Conservation (phyloP, 1,140 invertebrate genomes). For the Caenorhabditis latens region DNA sequence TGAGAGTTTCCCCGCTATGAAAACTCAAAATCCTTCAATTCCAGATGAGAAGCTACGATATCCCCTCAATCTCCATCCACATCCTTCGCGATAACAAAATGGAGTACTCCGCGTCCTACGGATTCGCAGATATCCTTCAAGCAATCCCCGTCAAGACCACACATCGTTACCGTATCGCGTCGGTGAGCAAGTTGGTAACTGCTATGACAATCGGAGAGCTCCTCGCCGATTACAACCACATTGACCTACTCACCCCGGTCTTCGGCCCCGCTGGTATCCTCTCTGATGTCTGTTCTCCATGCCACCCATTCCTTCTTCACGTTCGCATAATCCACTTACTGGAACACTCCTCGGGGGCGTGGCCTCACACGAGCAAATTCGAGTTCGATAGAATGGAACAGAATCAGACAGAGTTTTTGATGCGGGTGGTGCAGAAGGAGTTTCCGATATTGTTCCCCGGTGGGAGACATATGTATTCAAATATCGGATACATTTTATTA, state of each 20-base stretch:
- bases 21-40: neutral
- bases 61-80: slow-evolving; percentile 55
- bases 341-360: slow-evolving; percentile 65
- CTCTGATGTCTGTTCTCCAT: slow-evolving; percentile 23
- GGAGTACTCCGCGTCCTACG: slow-evolving; percentile 38
- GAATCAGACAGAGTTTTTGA: slow-evolving; percentile 52
- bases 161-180: slow-evolving; percentile 63
- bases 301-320: slow-evolving; percentile 38
- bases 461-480: slow-evolving; percentile 76
- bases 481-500: slow-evolving; percentile 78
- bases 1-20: too few relatives aligned
- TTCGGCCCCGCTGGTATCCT: slow-evolving; percentile 24
- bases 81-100: slow-evolving; percentile 6
- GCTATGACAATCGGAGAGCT: slow-evolving; percentile 65
- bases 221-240: slow-evolving; percentile 33
- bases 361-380: slow-evolving; percentile 60
- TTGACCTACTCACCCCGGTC: slow-evolving; percentile 10
- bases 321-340: slow-evolving; percentile 63
- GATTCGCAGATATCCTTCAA: slow-evolving; percentile 47
- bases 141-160: slow-evolving; percentile 33
- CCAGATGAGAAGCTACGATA: slow-evolving; percentile 55
- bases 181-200: slow-evolving; percentile 65
- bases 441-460: slow-evolving; percentile 65
- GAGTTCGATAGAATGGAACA: slow-evolving; percentile 51
- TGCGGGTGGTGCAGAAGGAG: slow-evolving; percentile 28